A percentile compares a stretch with the other conserved stretches of the same genome.
Evolutionary conservation across 2,888 invertebrate species (phyloP).

Genomic region (Orthonevra nobilis): DNA sequence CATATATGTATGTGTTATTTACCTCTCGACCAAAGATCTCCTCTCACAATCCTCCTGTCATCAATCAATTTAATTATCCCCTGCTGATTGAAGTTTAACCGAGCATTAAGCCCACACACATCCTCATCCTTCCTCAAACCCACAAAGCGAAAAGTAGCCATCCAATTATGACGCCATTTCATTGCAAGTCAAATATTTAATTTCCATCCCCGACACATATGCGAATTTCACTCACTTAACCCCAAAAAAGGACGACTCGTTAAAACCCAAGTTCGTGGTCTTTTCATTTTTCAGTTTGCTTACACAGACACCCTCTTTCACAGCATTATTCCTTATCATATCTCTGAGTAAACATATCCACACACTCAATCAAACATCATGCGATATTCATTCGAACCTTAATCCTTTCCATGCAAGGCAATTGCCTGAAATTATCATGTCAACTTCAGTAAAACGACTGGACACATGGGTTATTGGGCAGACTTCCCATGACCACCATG

Average conservation of each 20-base stretch:
- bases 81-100: slow-evolving; percentile 37
- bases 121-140: too few species aligned
- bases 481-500: slow-evolving; percentile 34
- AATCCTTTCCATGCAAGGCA: slow-evolving; percentile 48
- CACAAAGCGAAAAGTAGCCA: too few species aligned
- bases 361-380: slow-evolving; percentile 62
- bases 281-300: slow-evolving; percentile 39
- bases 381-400: slow-evolving; percentile 48
- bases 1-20: slow-evolving; percentile 17
- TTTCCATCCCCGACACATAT: slow-evolving; percentile 43
- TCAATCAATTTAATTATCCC: slow-evolving; percentile 42
- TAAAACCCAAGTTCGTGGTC: slow-evolving; percentile 25
- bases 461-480: slow-evolving; percentile 40
- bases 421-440: slow-evolving; percentile 62
- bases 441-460: slow-evolving; percentile 50
- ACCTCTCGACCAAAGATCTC: slow-evolving; percentile 18
- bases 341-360: slow-evolving; percentile 53
- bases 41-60: background rate
- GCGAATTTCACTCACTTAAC: too few species aligned
- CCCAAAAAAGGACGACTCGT: slow-evolving; percentile 46
- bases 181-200: slow-evolving; percentile 62
- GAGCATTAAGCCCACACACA: background rate
- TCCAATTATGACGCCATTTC: too few species aligned
- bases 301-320: slow-evolving; percentile 38
- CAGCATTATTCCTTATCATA: slow-evolving; percentile 67